Conservation (phyloP, 2,797 vertebrate species). For the Lophius americanus region DNA sequence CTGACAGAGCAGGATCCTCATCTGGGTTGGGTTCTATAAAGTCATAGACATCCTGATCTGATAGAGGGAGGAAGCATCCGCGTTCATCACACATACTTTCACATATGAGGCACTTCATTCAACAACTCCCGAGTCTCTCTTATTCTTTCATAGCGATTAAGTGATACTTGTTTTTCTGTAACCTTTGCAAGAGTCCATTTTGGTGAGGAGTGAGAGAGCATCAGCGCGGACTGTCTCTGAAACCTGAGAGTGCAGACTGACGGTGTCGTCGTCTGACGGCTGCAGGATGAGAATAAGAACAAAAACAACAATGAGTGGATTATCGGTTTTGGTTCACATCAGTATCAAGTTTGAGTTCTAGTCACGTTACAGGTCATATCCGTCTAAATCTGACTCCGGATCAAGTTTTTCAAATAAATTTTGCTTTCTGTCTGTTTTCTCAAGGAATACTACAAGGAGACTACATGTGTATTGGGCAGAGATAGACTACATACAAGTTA, state of each 20-base stretch:
- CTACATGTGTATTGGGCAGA: too few species aligned
- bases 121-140: constrained; percentile 60
- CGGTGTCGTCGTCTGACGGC: constrained; percentile 98
- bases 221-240: constrained; percentile 94
- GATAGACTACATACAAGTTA: too few species aligned
- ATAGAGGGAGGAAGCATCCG: constrained; percentile 78
- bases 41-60: constrained; percentile 91
- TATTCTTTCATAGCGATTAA: constrained; percentile 66
- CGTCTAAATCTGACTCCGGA: background rate
- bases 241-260: constrained; percentile 98
- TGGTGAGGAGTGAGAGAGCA: constrained; percentile 85
- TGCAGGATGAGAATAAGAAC: constrained; percentile 59
- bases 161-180: constrained; percentile 70
- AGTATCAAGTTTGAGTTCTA: too few species aligned
- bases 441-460: too few species aligned
- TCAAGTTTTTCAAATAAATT: too few species aligned
- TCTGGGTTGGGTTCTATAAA: constrained; percentile 90
- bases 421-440: too few species aligned
- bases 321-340: background rate
- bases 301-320: constrained; percentile 5
- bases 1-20: constrained; percentile 89
- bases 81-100: constrained; percentile 67
- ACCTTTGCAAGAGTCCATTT: constrained; percentile 87
- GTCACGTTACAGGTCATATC: too few species aligned
- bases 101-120: constrained; percentile 72